phyloP scores from a whole-genome alignment of 2,113 vertebrate genomes.

The Colossoma macropomum region DNA sequence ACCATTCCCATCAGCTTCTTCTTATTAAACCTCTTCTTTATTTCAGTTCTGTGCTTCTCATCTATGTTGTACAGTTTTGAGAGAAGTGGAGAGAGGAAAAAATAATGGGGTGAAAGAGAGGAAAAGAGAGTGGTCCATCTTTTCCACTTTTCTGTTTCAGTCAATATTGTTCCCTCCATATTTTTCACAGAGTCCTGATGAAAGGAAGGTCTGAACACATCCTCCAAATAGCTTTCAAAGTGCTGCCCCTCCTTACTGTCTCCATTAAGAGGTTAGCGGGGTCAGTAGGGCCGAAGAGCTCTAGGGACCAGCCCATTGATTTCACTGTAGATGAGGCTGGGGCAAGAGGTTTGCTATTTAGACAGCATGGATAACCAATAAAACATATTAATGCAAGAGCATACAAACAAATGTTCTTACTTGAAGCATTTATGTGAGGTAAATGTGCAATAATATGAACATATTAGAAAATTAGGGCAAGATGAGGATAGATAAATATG shows the following conservation, averaged over 20 bases:
- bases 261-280: conserved; percentile 75
- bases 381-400: background rate
- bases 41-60: background rate
- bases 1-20: background rate
- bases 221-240: conserved; percentile 73
- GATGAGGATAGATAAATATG: too few relatives aligned
- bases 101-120: background rate
- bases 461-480: too few relatives aligned
- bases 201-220: conserved; percentile 52
- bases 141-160: background rate
- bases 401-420: background rate
- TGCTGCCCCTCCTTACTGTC: conserved; percentile 71
- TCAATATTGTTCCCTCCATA: background rate
- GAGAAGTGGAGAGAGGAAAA: background rate
- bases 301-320: conserved; percentile 72
- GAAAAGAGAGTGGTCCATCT: background rate
- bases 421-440: too few relatives aligned
- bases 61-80: background rate
- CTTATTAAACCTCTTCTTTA: background rate
- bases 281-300: conserved; percentile 69
- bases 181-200: conserved; percentile 4
- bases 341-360: conserved; percentile 24
- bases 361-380: conserved; percentile 4
- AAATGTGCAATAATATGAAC: too few relatives aligned
- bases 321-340: conserved; percentile 56